Conservation (phyloP, 2,113 vertebrate genomes). For the Actenoides hombroni region DNA sequence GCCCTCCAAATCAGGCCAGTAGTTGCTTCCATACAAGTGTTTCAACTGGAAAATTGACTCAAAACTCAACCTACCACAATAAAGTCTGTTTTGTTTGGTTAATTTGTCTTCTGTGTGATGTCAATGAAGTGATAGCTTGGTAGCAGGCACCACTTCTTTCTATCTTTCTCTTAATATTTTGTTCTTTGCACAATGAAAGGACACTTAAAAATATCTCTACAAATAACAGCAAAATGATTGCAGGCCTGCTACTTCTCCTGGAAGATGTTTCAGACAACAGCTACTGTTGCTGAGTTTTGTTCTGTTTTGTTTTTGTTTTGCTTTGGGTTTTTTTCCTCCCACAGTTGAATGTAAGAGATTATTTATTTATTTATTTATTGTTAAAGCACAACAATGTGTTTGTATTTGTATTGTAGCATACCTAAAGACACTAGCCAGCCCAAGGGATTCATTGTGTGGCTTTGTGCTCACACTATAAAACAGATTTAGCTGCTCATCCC, state of each 20-base stretch:
- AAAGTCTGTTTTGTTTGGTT: neutral
- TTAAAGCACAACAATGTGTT: neutral
- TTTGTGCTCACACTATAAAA: neutral
- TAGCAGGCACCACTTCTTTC: neutral
- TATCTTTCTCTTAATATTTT: neutral
- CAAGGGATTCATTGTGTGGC: neutral
- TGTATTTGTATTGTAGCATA: neutral
- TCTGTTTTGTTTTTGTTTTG: no score
- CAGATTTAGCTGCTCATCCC: neutral
- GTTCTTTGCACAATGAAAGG: neutral
- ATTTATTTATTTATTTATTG: no score
- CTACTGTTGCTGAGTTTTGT: neutral
- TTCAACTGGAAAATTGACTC: constrained; percentile 51
- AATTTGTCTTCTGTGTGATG: neutral
- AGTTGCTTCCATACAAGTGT: neutral
- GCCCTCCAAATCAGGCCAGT: neutral
- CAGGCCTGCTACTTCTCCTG: neutral
- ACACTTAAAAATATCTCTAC: neutral
- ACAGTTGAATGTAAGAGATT: neutral
- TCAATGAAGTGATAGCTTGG: neutral
- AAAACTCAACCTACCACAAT: neutral
- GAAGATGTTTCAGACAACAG: neutral
- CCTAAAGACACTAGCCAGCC: neutral
- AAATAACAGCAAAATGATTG: neutral
- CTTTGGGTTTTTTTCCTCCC: no score